Base-by-base conservation (phyloP, 2,888 invertebrate genomes). In the Cyrtodaria siliqua region DNA sequence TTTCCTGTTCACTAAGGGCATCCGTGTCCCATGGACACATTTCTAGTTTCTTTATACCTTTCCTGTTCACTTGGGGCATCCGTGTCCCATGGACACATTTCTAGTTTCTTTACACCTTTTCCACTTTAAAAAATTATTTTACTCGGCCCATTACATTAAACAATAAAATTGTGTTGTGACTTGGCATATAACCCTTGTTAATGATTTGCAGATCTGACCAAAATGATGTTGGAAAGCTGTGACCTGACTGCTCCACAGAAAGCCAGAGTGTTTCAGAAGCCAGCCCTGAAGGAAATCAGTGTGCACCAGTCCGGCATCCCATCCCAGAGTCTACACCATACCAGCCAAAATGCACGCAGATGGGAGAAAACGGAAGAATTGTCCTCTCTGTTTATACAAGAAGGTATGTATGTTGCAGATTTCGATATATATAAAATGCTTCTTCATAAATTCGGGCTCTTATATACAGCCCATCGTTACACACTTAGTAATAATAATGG, bases 211-310 rank as follows among this genome's bases (percentile, higher is more conserved):
- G 90, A 92, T 77, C 68, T 92, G 57, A 85, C 86, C 64, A 82
- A 90, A n/a, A 91, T 92, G 89, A 92, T 92, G 92, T 77, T 91
- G 66, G 87, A 91, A 27, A 91, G 90, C 64, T 92, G 91, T 53
- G 91, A 92, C 68, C 79, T 92, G 56, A 88, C 73, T 16, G 89
- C 89, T 1, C 91, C 91, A 1, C 82, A 87, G 62, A 89, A 89
- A 62, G 89, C 92, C 38, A 88, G 86, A 59, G 78, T 86, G n/a
- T 91, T 91, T 69, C 86, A 87, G 33, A 89, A 89, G 53, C 87
- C 86, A 1, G 69, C 87, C 0, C 80, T 92, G 50, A 90, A 90
- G 69, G 78, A 78, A 27, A 72, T 78, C 4, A 63, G 44, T 42
- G 18, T 33, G 2, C 56, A 60, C 33, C 44, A 27, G 2, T 18